Evolutionary conservation across 2,888 invertebrate genomes (phyloP).

Genomic region (Salpingus planirostris): DNA sequence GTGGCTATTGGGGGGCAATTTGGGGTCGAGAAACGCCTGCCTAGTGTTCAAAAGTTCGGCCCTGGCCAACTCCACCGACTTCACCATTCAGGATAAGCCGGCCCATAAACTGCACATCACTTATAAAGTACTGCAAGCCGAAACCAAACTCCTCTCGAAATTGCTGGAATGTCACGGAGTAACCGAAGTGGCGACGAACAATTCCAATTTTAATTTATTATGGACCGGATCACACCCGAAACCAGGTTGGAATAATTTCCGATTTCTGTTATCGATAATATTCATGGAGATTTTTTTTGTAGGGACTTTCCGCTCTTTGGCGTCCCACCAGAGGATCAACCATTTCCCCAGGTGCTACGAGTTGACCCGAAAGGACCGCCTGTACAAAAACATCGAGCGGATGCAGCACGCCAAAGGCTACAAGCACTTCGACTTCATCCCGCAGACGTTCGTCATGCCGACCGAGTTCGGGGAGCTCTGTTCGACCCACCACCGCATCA

Average conservation of each 20-base stretch:
- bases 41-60: conserved; percentile 60
- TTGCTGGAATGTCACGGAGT: conserved; percentile 71
- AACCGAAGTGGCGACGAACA: conserved; percentile 61
- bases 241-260: conserved; percentile 55
- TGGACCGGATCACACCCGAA: conserved; percentile 93
- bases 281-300: too few relatives aligned
- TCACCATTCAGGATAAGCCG: conserved; percentile 48
- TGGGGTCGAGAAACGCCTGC: conserved; percentile 55
- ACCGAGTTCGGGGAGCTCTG: conserved; percentile 72
- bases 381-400: conserved; percentile 85
- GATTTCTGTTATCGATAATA: too few relatives aligned
- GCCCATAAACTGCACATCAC: conserved; percentile 62
- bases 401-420: conserved; percentile 80
- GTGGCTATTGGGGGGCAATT: conserved; percentile 36
- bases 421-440: conserved; percentile 89
- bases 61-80: conserved; percentile 41
- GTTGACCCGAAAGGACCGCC: conserved; percentile 86
- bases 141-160: conserved; percentile 68
- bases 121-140: conserved; percentile 70
- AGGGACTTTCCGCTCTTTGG: conserved; percentile 62
- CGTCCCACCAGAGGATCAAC: conserved; percentile 88
- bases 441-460: conserved; percentile 92
- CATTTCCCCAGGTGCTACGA: conserved; percentile 96
- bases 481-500: conserved; percentile 64
- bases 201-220: conserved; percentile 70